These are phyloP conservation scores for Hydriomena furcata DNA, from an alignment of 2,888 invertebrate genomes.

Conservation along the genomic window DNA sequence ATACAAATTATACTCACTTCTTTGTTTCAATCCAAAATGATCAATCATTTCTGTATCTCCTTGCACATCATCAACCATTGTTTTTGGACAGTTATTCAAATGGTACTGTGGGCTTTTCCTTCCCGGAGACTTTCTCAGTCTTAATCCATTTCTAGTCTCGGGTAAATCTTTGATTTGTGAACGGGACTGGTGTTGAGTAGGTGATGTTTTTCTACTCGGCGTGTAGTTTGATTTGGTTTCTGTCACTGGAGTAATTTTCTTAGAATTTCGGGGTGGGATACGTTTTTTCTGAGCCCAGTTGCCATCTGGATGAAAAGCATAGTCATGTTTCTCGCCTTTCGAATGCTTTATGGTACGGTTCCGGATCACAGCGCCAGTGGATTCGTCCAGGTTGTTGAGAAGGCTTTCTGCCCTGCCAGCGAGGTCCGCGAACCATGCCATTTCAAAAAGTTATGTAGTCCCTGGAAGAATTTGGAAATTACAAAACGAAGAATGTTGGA, in stretches of 20 bases:
- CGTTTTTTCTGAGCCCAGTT: slow-evolving; percentile 49
- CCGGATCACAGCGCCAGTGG: slow-evolving; percentile 86
- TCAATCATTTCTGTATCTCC: slow-evolving; percentile 40
- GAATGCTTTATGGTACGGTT: slow-evolving; percentile 55
- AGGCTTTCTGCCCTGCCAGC: slow-evolving; percentile 90
- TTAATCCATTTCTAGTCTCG: slow-evolving; percentile 34
- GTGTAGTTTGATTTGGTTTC: slow-evolving; percentile 47
- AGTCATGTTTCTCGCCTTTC: slow-evolving; percentile 47
- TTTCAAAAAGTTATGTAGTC: slow-evolving; percentile 53
- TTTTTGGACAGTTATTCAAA: slow-evolving; percentile 56
- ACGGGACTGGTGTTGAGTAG: slow-evolving; percentile 39
- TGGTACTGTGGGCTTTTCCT: slow-evolving; percentile 47
- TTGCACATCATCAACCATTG: slow-evolving; percentile 53
- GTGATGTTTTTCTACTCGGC: slow-evolving; percentile 46
- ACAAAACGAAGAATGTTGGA: too few relatives aligned
- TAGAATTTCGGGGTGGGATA: slow-evolving; percentile 40
- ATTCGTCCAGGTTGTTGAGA: slow-evolving; percentile 89
- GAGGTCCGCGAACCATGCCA: slow-evolving; percentile 90
- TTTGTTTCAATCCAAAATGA: slow-evolving; percentile 49
- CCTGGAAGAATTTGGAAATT: slow-evolving; percentile 28
- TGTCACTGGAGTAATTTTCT: slow-evolving; percentile 43
- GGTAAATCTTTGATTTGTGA: slow-evolving; percentile 41
- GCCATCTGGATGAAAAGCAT: slow-evolving; percentile 39
- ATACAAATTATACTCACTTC: slow-evolving; percentile 57
- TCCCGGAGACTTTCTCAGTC: slow-evolving; percentile 40